phyloP scores from a whole-genome alignment of 1,140 invertebrate species.

The Saccostrea glomerata region DNA sequence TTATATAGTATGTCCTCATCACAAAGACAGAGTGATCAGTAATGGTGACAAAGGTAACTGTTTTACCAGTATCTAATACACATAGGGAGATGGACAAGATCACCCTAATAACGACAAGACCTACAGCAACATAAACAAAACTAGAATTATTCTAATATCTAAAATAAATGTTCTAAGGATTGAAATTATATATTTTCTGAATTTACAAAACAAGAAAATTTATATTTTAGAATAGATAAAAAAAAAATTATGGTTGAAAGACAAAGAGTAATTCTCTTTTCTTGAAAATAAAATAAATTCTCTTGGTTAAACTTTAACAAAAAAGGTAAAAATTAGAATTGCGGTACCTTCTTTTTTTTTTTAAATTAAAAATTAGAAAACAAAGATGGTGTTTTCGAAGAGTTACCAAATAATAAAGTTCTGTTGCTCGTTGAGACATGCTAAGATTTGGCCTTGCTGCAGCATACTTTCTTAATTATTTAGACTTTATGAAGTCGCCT shows the following conservation, averaged over 20 bases:
- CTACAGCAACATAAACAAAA: neutral
- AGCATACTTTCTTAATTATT: neutral
- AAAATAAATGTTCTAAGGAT: neutral
- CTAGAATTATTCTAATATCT: neutral
- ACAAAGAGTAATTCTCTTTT: no score
- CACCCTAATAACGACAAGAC: neutral
- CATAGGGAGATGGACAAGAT: neutral
- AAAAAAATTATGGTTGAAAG: no score
- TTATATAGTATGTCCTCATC: constrained; percentile 22
- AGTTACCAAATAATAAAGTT: no score
- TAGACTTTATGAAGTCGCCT: constrained; percentile 3
- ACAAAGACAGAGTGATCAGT: constrained; percentile 26
- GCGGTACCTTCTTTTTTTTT: no score
- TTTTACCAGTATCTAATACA: constrained; percentile 17
- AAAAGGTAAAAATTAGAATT: no score
- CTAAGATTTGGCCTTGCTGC: neutral
- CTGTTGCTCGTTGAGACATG: neutral
- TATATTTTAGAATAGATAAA: no score
- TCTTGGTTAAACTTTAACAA: no score
- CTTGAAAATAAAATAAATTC: no score
- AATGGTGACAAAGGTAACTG: constrained; percentile 35
- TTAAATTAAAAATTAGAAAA: no score
- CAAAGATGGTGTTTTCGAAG: no score
- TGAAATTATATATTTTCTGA: no score
- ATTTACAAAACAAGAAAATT: no score